Evolutionary conservation across 2,888 invertebrate species (phyloP), one percentile per base, ranked within the genome.

Genomic region (Sarcophaga carnaria): DNA sequence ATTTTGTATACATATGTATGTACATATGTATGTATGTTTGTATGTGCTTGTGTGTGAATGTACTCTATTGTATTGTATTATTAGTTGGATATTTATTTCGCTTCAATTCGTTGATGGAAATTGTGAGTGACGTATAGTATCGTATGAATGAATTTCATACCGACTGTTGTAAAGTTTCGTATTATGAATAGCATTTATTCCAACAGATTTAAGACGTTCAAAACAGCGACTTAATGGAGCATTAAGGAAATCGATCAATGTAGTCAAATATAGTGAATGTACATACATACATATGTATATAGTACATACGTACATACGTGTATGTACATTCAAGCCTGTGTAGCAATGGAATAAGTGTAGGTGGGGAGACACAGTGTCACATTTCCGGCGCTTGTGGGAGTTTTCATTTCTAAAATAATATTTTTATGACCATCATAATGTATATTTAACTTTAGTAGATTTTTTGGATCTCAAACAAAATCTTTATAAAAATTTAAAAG

Each of bases 361-460:
- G 85, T 79, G 83, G 80, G 82, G 66, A 83, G 83, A 83, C 83
- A 83, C 80, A 86, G 86, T 86, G 86, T 86, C 86, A 83, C 79
- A 83, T 86, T 86, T 86, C 86, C 86, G 86, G 83, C 78, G 79
- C 72, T 86, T 76, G 86, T 86, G 83, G 86, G 86, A 86, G 86
- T 86, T 78, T 77, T 77, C 49, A 59, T 79, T 66, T 75, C 49
- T 62, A 27, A 62, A 59, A 69, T 54, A 67, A 60, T 54, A 76
- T 47, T 71, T 71, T 64, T 70, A 76, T 67, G 76, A 59, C 69
- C 75, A 82, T 70, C 64, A 76, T 60, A 82, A 54, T 59, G 64
- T 10, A 66, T 72, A 66, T 60, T 66, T 14, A 54, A 66, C 59
- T 82, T 77, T 49, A 27, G 4, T 14, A 11, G 22, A 54, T 78